Evolutionary conservation across 2,888 invertebrate species (phyloP).

Genomic region (Orthosia cruda): DNA sequence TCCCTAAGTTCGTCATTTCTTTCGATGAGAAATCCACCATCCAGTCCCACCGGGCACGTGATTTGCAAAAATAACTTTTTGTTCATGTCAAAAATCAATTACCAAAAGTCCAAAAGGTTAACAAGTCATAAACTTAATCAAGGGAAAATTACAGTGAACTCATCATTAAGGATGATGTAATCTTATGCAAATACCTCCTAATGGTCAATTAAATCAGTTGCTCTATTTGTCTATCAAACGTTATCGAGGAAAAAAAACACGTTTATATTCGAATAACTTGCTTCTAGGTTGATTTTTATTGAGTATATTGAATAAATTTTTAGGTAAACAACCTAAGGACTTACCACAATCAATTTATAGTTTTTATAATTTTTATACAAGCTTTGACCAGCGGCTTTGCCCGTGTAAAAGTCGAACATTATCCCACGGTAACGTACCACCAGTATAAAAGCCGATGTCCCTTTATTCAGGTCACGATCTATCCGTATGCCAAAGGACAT

Average conservation of each 20-base stretch:
- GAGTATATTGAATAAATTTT: too few relatives aligned
- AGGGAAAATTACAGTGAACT: conserved; percentile 31
- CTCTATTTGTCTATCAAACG: conserved; percentile 30
- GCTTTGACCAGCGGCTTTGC: too few relatives aligned
- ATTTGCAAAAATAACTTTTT: background rate
- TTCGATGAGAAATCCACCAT: too few relatives aligned
- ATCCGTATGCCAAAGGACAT: too few relatives aligned
- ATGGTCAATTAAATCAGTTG: conserved; percentile 41
- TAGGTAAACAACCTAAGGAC: background rate
- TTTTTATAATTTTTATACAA: background rate
- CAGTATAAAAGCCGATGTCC: too few relatives aligned
- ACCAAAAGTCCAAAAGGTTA: conserved; percentile 1
- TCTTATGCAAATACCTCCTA: conserved; percentile 50
- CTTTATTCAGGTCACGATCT: too few relatives aligned
- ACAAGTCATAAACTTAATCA: conserved; percentile 21
- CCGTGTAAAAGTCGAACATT: too few relatives aligned
- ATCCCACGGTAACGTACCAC: too few relatives aligned
- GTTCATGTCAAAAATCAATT: background rate
- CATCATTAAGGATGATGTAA: conserved; percentile 45
- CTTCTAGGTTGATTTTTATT: background rate
- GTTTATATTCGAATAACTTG: conserved; percentile 16
- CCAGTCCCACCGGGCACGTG: too few relatives aligned
- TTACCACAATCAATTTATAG: background rate
- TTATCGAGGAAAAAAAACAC: conserved; percentile 32
- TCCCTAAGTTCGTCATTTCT: too few relatives aligned